Conservation (phyloP, 2,888 invertebrate genomes). For the Agriopis marginaria region DNA sequence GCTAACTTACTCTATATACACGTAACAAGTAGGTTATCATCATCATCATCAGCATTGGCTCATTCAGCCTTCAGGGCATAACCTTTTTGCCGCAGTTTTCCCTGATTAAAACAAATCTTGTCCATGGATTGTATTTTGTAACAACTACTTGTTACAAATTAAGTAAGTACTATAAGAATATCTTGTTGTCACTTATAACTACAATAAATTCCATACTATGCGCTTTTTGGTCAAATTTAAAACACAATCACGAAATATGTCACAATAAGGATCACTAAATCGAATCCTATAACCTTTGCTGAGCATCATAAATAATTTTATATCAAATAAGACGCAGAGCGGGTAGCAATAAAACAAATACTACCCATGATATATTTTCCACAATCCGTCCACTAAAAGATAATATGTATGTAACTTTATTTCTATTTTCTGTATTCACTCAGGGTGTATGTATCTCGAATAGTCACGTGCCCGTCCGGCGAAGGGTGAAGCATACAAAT, state of each 20-base stretch:
- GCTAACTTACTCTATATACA: no score
- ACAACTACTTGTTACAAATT: no score
- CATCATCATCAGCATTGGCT: no score
- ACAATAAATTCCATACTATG: background rate
- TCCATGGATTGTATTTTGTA: no score
- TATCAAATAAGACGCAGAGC: conserved; percentile 51
- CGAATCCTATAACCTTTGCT: conserved; percentile 9
- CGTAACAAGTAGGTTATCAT: no score
- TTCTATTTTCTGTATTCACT: conserved; percentile 86
- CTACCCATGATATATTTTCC: conserved; percentile 60
- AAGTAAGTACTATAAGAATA: no score
- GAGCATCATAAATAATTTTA: conserved; percentile 36
- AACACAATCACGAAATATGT: conserved; percentile 5
- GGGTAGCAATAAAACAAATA: conserved; percentile 61
- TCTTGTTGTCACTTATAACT: background rate
- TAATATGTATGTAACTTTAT: conserved; percentile 86
- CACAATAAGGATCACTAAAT: conserved; percentile 11
- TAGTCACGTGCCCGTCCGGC: conserved; percentile 83
- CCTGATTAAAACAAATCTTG: no score
- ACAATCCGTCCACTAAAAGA: conserved; percentile 82
- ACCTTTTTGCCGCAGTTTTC: no score
- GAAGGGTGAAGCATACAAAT: conserved; percentile 85
- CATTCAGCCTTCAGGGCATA: no score
- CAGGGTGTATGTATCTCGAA: conserved; percentile 86
- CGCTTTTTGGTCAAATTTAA: conserved; percentile 4